These are phyloP conservation scores for Cyphomyrmex costatus DNA, from an alignment of 1,140 invertebrate species.

Conservation along the genomic window DNA sequence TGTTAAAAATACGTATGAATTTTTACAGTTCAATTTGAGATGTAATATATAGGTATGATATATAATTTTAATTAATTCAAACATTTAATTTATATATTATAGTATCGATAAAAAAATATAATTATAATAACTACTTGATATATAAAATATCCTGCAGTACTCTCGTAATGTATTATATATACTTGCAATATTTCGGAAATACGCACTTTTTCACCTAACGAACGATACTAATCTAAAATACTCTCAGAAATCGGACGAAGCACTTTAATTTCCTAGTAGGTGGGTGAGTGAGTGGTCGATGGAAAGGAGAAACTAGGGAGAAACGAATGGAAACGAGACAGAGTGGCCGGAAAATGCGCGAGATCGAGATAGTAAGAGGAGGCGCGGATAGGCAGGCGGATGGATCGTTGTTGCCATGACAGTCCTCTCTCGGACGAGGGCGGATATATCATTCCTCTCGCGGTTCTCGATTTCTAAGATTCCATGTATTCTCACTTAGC, in stretches of 20 bases:
- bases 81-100: neutral
- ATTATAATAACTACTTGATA: neutral
- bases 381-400: slow-evolving; percentile 64
- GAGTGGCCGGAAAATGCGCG: slow-evolving; percentile 66
- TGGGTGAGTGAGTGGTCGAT: neutral
- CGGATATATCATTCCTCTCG: slow-evolving; percentile 64
- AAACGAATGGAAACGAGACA: slow-evolving; percentile 48
- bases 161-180: neutral
- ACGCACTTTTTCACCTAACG: slow-evolving; percentile 44
- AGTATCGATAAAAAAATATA: slow-evolving; percentile 3
- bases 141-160: neutral
- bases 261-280: slow-evolving; percentile 61
- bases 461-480: slow-evolving; percentile 71
- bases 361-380: slow-evolving; percentile 48
- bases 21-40: neutral
- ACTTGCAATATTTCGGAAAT: slow-evolving; percentile 19
- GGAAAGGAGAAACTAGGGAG: neutral
- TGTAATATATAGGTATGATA: neutral
- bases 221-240: slow-evolving; percentile 29
- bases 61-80: neutral
- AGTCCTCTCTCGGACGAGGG: slow-evolving; percentile 70
- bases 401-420: slow-evolving; percentile 80
- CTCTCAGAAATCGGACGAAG: slow-evolving; percentile 47
- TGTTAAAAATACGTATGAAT: neutral
- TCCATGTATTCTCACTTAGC: slow-evolving; percentile 27